A percentile compares a stretch with the other conserved stretches of the same genome.
phyloP scores from a whole-genome alignment of 2,888 invertebrate genomes.

The Sminthurides aquaticus region DNA sequence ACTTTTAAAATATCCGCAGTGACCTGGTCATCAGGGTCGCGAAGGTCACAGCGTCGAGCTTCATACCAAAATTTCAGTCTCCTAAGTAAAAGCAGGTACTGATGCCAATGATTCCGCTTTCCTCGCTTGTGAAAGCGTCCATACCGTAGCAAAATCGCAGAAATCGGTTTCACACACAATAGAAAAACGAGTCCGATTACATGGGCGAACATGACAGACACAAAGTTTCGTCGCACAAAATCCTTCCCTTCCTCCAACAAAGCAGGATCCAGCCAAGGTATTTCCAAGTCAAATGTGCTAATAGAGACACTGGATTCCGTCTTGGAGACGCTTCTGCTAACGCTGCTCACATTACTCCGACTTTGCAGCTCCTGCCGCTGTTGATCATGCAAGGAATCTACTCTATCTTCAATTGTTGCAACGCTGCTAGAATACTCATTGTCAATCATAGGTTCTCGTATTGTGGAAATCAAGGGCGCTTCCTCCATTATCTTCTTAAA shows the following conservation, averaged over 20 bases:
- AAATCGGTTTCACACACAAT: constrained; percentile 36
- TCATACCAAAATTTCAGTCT: constrained; percentile 22
- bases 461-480: background rate
- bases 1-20: constrained; percentile 26
- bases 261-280: constrained; percentile 30
- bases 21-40: constrained; percentile 19
- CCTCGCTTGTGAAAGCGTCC: constrained; percentile 22
- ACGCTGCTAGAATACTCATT: background rate
- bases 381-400: background rate
- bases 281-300: constrained; percentile 8
- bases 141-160: constrained; percentile 36
- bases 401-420: background rate
- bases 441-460: background rate
- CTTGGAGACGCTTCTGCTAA: background rate
- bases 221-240: constrained; percentile 37
- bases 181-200: constrained; percentile 38
- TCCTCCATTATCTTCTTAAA: background rate
- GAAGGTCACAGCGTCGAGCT: constrained; percentile 6
- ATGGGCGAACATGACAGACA: constrained; percentile 39
- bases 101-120: constrained; percentile 19
- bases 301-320: constrained; percentile 11
- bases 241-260: constrained; percentile 32
- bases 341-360: background rate
- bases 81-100: constrained; percentile 14
- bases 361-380: background rate